Evolutionary conservation across 2,113 vertebrate genomes (phyloP), one percentile per base, ranked within the genome.

Genomic region (Origma solitaria): DNA sequence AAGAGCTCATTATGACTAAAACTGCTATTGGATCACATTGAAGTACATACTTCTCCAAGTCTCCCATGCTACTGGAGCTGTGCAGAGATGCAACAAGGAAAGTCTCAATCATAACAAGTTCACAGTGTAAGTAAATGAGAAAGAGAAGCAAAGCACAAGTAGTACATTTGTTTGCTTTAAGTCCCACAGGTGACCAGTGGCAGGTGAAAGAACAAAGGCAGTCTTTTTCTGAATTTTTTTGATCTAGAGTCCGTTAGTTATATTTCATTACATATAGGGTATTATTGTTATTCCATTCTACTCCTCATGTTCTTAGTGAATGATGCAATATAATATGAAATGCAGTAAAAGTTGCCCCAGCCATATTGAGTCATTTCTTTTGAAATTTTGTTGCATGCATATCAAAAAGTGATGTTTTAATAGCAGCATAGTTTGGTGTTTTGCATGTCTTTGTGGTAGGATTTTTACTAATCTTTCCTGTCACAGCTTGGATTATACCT

Each of bases 381-480:
- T 76, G 61, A 89, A 94, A 66, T 84, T 49, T 60, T 71, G 24
- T 62, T 78, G 49, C 68, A 54, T 73, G 24, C 31, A 31, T 95
- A 57, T 82, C 15, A 92, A 90, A 71, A 89, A 65, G 16, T 4
- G 4, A 10, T 79, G 57, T 66, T 91, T 82, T 84, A 87, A 30
- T 69, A 91, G 51, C 22, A 92, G 66, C 69, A 65, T 87, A 82
- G n/a, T 75, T 94, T 11, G 16, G 15, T 89, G 79, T 42, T 95
- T 81, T 84, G 19, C 69, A 25, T 49, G 40, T 64, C 86, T 92
- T 93, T 96, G 65, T 92, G 45, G 33, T 75, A 75, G 72, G 58
- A 85, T 90, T 97, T 96, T 93, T 71, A n/a, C 81, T 96, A 92
- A 85, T 81, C 60, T 86, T 95, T 78, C 33, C 31, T 88, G 38